Conservation (phyloP, 2,113 vertebrate genomes). For the Petromus typicus region DNA sequence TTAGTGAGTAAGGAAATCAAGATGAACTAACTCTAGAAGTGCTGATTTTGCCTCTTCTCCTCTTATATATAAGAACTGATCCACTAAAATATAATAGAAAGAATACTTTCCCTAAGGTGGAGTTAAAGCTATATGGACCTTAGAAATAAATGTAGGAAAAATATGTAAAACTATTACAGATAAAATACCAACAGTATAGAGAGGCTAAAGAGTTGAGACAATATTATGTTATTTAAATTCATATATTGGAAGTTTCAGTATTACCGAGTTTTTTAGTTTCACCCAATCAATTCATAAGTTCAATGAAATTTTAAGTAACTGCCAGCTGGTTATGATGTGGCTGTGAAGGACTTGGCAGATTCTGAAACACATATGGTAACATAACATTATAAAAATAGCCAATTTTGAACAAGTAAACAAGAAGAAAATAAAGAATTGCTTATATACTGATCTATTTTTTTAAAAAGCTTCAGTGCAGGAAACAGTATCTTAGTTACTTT, state of each 20-base stretch:
- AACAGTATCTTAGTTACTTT: neutral
- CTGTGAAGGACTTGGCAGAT: neutral
- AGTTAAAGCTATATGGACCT: neutral
- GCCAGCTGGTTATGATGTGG: neutral
- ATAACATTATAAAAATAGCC: neutral
- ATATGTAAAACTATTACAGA: neutral
- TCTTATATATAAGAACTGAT: neutral
- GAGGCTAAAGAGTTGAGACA: neutral
- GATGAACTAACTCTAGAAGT: neutral
- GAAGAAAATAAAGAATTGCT: neutral
- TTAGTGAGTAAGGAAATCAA: neutral
- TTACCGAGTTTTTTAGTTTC: neutral
- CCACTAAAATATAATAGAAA: neutral
- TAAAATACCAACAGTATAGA: constrained; percentile 19
- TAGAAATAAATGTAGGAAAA: constrained; percentile 24
- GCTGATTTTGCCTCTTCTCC: neutral
- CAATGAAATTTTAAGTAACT: neutral
- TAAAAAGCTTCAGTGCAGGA: neutral
- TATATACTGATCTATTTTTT: neutral
- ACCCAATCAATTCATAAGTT: neutral
- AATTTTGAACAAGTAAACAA: constrained; percentile 42
- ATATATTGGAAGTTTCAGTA: neutral
- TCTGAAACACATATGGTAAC: constrained; percentile 31
- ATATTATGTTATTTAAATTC: constrained; percentile 25
- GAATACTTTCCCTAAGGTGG: neutral